These are phyloP conservation scores for Habropoda laboriosa DNA, from an alignment of 1,140 invertebrate species.

Conservation along the genomic window DNA sequence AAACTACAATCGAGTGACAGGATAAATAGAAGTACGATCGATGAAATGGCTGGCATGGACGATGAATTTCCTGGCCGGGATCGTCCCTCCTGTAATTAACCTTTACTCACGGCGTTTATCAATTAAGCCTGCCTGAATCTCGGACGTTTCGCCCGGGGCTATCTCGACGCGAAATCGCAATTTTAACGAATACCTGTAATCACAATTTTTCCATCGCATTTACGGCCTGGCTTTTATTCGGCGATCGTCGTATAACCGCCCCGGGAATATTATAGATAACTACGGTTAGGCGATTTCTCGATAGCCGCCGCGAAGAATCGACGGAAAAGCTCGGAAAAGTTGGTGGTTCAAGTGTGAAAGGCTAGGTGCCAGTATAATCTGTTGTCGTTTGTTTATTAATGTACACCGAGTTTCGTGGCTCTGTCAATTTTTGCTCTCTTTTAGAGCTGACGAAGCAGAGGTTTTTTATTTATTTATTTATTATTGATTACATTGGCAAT, in stretches of 20 bases:
- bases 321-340: too few relatives aligned
- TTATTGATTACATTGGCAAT: too few relatives aligned
- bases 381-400: too few relatives aligned
- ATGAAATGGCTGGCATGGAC: neutral
- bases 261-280: neutral
- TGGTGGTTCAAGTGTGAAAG: too few relatives aligned
- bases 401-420: too few relatives aligned
- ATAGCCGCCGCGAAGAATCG: neutral
- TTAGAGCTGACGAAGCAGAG: too few relatives aligned
- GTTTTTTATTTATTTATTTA: too few relatives aligned
- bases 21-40: neutral
- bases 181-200: slow-evolving; percentile 4
- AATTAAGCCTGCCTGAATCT: slow-evolving; percentile 4
- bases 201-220: neutral
- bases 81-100: slow-evolving; percentile 23
- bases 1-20: neutral
- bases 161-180: slow-evolving; percentile 15
- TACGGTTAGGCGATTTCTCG: neutral
- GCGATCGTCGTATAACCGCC: neutral
- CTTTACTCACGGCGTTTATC: slow-evolving; percentile 25
- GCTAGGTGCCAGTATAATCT: too few relatives aligned
- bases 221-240: neutral
- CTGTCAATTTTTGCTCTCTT: too few relatives aligned
- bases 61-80: neutral
- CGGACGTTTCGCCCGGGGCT: neutral